phyloP scores from a whole-genome alignment of 2,113 vertebrate genomes.

The Ancistrus triradiatus region DNA sequence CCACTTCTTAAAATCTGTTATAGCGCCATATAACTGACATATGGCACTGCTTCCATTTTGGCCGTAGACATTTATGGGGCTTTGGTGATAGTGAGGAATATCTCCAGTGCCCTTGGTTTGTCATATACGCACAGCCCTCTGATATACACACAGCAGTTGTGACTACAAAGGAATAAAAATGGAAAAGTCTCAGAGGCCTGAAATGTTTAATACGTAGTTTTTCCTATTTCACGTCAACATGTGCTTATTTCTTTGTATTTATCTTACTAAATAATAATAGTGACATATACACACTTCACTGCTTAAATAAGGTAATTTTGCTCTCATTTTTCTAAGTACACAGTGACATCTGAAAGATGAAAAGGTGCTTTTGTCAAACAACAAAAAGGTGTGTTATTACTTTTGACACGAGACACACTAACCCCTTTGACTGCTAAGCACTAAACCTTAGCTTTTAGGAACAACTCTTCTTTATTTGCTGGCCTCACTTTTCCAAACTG shows the following conservation, averaged over 20 bases:
- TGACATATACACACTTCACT: too few species aligned
- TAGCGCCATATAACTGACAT: slow-evolving; percentile 76
- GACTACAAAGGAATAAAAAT: slow-evolving; percentile 52
- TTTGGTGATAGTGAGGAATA: slow-evolving; percentile 69
- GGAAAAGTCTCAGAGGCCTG: slow-evolving; percentile 48
- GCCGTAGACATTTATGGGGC: slow-evolving; percentile 72
- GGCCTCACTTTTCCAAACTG: slow-evolving; percentile 50
- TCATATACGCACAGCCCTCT: slow-evolving; percentile 57
- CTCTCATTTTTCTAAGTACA: too few species aligned
- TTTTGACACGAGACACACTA: slow-evolving; percentile 44
- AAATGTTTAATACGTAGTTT: slow-evolving; percentile 27
- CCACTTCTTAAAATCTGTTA: slow-evolving; percentile 74
- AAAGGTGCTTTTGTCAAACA: slow-evolving; percentile 40
- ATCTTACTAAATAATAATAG: not conserved
- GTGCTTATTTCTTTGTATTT: not conserved
- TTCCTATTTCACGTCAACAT: not conserved
- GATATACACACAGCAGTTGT: slow-evolving; percentile 68
- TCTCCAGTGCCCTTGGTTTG: slow-evolving; percentile 74
- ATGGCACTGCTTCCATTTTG: slow-evolving; percentile 69
- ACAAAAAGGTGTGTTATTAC: slow-evolving; percentile 50
- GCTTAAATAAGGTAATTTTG: too few species aligned
- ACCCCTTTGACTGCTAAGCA: slow-evolving; percentile 57
- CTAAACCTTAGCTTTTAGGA: slow-evolving; percentile 62
- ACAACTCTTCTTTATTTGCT: slow-evolving; percentile 63
- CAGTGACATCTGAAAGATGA: too few species aligned